These are phyloP conservation scores for Tupaia tana DNA, from an alignment of 2,113 vertebrate species.

Conservation along the genomic window DNA sequence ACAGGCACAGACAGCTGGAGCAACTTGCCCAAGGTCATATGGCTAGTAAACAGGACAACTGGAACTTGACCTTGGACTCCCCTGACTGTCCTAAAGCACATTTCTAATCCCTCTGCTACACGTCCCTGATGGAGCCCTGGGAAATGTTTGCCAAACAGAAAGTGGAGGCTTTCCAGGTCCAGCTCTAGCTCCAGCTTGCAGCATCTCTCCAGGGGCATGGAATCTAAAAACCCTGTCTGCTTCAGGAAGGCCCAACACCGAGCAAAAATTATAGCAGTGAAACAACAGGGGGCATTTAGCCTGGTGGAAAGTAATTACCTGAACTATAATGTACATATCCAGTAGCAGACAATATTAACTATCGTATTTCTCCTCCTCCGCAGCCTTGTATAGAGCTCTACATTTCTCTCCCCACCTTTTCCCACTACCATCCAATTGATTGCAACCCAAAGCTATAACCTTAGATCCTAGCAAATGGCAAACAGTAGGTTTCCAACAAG, in stretches of 20 bases:
- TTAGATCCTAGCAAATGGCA: neutral
- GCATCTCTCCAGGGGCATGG: neutral
- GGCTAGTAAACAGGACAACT: neutral
- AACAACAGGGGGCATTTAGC: neutral
- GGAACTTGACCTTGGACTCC: neutral
- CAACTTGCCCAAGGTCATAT: neutral
- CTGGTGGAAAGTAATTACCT: neutral
- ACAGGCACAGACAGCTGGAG: neutral
- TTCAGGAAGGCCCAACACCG: neutral
- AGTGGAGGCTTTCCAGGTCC: neutral
- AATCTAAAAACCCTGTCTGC: neutral
- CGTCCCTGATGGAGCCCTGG: neutral
- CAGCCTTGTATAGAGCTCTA: neutral
- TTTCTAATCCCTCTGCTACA: neutral
- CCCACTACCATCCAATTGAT: neutral
- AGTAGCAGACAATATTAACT: slow-evolving; percentile 34
- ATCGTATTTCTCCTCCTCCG: neutral
- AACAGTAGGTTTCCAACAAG: neutral
- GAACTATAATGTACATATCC: slow-evolving; percentile 11
- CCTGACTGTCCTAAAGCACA: neutral
- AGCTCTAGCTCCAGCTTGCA: neutral
- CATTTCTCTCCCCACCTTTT: neutral
- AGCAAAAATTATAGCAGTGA: neutral
- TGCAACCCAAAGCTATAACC: neutral
- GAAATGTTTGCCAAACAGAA: neutral